Evolutionary conservation across 2,888 invertebrate genomes (phyloP).

Genomic region (Aplocera efformata): DNA sequence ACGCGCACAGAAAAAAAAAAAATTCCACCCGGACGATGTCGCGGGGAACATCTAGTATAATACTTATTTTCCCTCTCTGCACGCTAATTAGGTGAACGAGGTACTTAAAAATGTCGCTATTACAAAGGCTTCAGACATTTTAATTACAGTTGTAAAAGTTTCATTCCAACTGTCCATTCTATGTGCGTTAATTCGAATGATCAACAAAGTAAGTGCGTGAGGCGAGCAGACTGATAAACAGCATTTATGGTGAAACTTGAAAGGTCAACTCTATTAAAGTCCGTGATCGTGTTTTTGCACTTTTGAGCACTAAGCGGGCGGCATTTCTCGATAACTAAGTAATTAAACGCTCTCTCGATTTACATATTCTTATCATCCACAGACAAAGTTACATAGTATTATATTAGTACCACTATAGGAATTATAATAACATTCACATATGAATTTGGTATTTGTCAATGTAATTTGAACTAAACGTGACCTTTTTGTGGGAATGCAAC

Average conservation of each 20-base stretch:
- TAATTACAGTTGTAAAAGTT: not conserved
- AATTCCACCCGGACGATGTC: no score
- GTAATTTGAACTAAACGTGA: conserved; percentile 28
- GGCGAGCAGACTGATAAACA: conserved; percentile 53
- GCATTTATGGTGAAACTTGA: conserved; percentile 56
- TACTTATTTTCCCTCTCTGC: no score
- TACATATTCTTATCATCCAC: conserved; percentile 33
- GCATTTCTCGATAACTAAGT: conserved; percentile 39
- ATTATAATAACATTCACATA: conserved; percentile 20
- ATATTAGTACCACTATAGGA: no score
- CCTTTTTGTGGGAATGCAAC: conserved; percentile 22
- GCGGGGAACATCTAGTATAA: no score
- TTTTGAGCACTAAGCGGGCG: conserved; percentile 45
- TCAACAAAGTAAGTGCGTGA: conserved; percentile 28
- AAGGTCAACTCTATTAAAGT: conserved; percentile 66
- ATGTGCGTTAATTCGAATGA: conserved; percentile 15
- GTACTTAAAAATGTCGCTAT: not conserved
- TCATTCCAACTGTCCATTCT: conserved; percentile 3
- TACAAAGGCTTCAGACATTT: not conserved
- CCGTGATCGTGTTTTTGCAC: conserved; percentile 43
- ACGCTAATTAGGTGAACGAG: no score
- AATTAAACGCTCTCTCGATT: conserved; percentile 34
- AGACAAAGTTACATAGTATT: conserved; percentile 11
- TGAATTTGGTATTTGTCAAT: conserved; percentile 27
- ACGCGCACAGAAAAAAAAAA: no score